A percentile compares a stretch with the other conserved stretches of the same genome.
Conservation (phyloP, 2,888 invertebrate species). For the Drosophila suboccidentalis region DNA sequence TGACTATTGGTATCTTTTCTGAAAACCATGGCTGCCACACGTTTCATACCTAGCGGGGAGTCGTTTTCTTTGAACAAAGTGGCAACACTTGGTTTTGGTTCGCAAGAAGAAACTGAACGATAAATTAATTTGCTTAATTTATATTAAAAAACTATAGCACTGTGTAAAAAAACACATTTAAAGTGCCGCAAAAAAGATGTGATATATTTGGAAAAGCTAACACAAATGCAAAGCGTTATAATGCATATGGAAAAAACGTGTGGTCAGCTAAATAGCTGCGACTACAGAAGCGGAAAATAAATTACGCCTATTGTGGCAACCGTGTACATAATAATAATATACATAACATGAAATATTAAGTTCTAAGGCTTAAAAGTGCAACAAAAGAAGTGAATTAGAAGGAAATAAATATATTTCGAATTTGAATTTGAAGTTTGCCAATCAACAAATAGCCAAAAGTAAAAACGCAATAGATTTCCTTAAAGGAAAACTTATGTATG, state of each 20-base stretch:
- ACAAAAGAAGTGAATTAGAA: constrained; percentile 26
- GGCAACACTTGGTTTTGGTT: no score
- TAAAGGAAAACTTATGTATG: constrained; percentile 31
- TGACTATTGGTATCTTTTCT: no score
- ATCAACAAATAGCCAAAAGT: constrained; percentile 32
- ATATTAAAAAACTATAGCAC: constrained; percentile 10
- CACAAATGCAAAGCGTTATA: constrained; percentile 25
- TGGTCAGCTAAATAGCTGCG: constrained; percentile 66
- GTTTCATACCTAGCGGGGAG: no score
- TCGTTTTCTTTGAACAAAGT: no score
- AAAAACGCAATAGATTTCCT: constrained; percentile 30
- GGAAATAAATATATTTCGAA: constrained; percentile 24
- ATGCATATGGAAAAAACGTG: constrained; percentile 65
- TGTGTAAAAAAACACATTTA: constrained; percentile 29
- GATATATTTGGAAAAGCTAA: constrained; percentile 16
- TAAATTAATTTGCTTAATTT: constrained; percentile 16
- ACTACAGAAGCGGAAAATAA: constrained; percentile 53
- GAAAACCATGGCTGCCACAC: no score
- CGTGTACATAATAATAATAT: constrained; percentile 31
- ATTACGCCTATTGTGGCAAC: no score
- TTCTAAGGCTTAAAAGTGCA: constrained; percentile 37
- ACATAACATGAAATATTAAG: constrained; percentile 41
- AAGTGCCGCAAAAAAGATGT: constrained; percentile 33
- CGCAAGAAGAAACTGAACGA: no score
- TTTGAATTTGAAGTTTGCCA: constrained; percentile 19